These are phyloP conservation scores for Ylistrum balloti DNA, from an alignment of 1,140 invertebrate species.

Conservation along the genomic window DNA sequence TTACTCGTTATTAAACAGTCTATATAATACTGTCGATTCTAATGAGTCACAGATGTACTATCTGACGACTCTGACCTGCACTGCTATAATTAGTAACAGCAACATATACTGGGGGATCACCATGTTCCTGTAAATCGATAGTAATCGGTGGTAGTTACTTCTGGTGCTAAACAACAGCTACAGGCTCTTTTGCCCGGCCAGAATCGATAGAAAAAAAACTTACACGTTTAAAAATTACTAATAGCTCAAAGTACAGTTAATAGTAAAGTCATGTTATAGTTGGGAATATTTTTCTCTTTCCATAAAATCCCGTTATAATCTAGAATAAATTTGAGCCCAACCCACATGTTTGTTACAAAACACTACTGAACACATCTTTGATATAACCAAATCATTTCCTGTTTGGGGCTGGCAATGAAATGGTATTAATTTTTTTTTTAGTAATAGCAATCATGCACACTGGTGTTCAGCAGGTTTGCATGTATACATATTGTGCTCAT, in stretches of 20 bases:
- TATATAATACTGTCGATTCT: too few species aligned
- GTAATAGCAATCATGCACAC: background rate
- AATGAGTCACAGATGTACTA: background rate
- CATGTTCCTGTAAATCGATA: background rate
- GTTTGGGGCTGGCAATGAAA: background rate
- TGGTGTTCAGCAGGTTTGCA: background rate
- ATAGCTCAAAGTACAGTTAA: background rate
- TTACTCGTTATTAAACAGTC: too few species aligned
- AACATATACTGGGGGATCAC: background rate
- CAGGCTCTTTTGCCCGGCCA: background rate
- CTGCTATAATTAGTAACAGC: background rate
- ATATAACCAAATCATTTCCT: background rate
- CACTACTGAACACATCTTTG: background rate
- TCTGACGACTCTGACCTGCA: background rate
- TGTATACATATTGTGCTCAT: background rate
- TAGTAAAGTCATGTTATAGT: background rate
- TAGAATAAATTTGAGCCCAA: background rate
- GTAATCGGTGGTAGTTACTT: background rate
- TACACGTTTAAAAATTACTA: background rate
- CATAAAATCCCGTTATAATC: background rate
- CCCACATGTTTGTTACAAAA: background rate
- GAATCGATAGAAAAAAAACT: background rate
- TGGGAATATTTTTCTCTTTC: background rate
- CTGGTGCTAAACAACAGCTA: background rate
- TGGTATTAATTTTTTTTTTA: background rate